Base-by-base conservation (phyloP, 1,140 invertebrate species). In the Mactra quadrangularis region DNA sequence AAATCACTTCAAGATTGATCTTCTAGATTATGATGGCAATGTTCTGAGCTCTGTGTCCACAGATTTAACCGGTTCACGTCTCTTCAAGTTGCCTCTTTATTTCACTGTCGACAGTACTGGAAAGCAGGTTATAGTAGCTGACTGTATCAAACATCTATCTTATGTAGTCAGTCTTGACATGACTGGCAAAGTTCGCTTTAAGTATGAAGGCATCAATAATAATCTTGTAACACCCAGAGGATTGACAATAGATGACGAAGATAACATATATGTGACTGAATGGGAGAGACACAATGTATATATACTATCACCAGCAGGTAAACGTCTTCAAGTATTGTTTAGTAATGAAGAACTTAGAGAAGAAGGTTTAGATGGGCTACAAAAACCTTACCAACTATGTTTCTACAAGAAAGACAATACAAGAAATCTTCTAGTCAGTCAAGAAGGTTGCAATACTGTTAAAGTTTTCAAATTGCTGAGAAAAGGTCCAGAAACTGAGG, bases 221-320 rank as follows among this genome's bases (percentile, higher is more conserved):
- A 81, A 81, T 29, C 27, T 81, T 53, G 60, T 81, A 19, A 81
- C 77, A 27, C 77, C 77, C 0, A 45, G 77, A 3, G 77, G 77
- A 2, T 22, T 81, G 1, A 81, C 77, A n/a, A 68, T 70, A 25
- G 77, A 81, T 81, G 77, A 81, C 17, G 77, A 81, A 22, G 77
- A 81, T 22, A 81, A 81, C 29, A 71, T 81, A 17, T 81, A 81
- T 47, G 77, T 81, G 4, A 81, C 77, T 22, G 77, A 81, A 71
- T 81, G 77, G 77, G 77, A 81, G 35, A 55, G 52, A 7, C 62
- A 71, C 27, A 70, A 52, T 27, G 66, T 81, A 0, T 81, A 71
- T 38, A 57, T 81, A 15, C 55, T 81, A 17, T 68, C 62, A 6
- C 53, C 50, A 22, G 19, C 62, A 31, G 77, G 77, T 41, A 81